These are phyloP conservation scores for Drosophila athabasca DNA, from an alignment of 1,140 invertebrate genomes.

Conservation along the genomic window DNA sequence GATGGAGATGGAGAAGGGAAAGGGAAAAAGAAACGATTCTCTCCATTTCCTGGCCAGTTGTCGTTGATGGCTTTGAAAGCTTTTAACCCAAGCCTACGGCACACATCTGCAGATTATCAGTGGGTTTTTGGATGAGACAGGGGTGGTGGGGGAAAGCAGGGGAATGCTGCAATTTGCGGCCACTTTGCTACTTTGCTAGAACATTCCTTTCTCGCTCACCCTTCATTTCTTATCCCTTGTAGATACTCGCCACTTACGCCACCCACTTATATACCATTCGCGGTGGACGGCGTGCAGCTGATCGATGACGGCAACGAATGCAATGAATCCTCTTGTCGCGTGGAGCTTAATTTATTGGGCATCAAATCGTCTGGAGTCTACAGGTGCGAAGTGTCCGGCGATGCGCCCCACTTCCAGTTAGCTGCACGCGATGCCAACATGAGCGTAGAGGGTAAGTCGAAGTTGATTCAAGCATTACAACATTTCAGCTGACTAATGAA, in stretches of 20 bases:
- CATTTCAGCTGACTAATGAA: slow-evolving; percentile 41
- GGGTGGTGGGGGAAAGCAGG: slow-evolving; percentile 12
- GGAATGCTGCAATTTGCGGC: slow-evolving; percentile 62
- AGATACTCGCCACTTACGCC: slow-evolving; percentile 79
- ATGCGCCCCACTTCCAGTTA: slow-evolving; percentile 86
- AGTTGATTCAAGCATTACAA: slow-evolving; percentile 6
- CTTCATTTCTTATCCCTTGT: neutral
- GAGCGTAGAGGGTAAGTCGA: slow-evolving; percentile 85
- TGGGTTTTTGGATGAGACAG: slow-evolving; percentile 38
- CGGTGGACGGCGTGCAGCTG: slow-evolving; percentile 87
- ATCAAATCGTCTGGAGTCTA: slow-evolving; percentile 85
- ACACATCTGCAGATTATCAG: slow-evolving; percentile 65
- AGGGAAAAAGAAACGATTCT: slow-evolving; percentile 43
- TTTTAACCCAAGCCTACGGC: slow-evolving; percentile 67
- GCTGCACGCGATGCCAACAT: slow-evolving; percentile 86
- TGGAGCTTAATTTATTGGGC: slow-evolving; percentile 85
- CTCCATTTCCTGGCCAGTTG: slow-evolving; percentile 73
- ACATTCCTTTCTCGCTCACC: slow-evolving; percentile 25
- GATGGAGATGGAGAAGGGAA: neutral
- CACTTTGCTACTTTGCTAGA: slow-evolving; percentile 64
- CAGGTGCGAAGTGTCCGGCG: slow-evolving; percentile 87
- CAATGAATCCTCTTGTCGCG: slow-evolving; percentile 84
- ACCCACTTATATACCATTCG: slow-evolving; percentile 70
- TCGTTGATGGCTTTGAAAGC: slow-evolving; percentile 74
- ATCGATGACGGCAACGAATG: slow-evolving; percentile 89